Percentiles rank a stretch among this genome's conserved stretches.
Conservation (phyloP, 2,797 vertebrate genomes). For the Peromyscus melanophrys region DNA sequence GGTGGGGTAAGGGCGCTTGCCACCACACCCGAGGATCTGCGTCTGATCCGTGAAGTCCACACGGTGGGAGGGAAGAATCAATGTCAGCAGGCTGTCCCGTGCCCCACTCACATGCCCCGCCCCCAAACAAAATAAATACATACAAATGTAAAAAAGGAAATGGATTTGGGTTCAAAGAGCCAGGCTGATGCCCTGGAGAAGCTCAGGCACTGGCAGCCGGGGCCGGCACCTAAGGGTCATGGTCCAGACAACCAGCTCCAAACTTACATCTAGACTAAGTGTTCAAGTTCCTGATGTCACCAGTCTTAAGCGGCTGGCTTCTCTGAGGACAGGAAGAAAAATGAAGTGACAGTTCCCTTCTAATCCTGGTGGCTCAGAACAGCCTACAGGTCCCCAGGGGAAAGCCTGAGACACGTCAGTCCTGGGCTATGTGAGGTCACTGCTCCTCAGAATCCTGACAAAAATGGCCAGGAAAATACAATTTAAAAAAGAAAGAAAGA, state of each 20-base stretch:
- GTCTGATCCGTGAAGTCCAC: background rate
- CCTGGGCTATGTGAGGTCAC: slow-evolving; percentile 42
- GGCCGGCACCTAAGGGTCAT: background rate
- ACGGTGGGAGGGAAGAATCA: background rate
- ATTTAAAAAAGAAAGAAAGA: background rate
- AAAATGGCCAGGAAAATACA: background rate
- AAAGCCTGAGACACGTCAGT: slow-evolving; percentile 9
- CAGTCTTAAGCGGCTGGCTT: slow-evolving; percentile 45
- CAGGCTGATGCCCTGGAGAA: background rate
- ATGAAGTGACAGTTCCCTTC: slow-evolving; percentile 69
- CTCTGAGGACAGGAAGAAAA: slow-evolving; percentile 58
- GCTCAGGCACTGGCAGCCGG: background rate
- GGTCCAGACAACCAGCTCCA: background rate
- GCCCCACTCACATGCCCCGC: no score
- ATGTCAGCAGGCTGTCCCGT: background rate
- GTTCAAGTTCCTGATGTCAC: background rate
- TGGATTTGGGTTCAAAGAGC: background rate
- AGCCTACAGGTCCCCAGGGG: slow-evolving; percentile 49
- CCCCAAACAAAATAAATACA: background rate
- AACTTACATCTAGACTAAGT: background rate
- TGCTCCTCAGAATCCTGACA: background rate
- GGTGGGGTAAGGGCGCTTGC: background rate
- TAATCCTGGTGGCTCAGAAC: slow-evolving; percentile 59
- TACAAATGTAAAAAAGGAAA: background rate
- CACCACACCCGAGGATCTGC: no score